Base-by-base conservation (phyloP, 1,140 invertebrate genomes). In the Mactra quadrangularis region DNA sequence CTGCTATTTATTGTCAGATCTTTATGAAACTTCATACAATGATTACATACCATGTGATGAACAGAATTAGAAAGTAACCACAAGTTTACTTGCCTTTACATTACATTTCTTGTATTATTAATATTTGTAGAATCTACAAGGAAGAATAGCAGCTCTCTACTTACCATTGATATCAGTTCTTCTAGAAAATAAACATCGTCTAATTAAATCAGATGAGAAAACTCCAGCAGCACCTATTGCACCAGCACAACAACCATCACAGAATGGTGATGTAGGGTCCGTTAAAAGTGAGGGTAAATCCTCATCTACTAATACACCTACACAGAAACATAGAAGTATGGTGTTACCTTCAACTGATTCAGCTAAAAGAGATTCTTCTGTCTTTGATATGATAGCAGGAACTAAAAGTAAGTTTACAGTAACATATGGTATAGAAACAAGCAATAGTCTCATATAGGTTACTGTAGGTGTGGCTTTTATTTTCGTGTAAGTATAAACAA, bases 111-210 rank as follows among this genome's bases (percentile, higher is more conserved):
- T n/a, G n/a, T n/a, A n/a, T 41, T 41, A 41, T 41, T 7, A 7
- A 41, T 41, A 41, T 41, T 70, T 72, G 53, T 84, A 96, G 95
- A 96, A 96, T 59, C 96, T 97, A 90, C 95, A 98, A 88, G 96
- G 96, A 9, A 94, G 98, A 72, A 97, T 99, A 75, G 96, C 97
- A 0, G 94, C 96, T 7, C 94, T 99, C 45, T 99, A 99, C 90
- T 95, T 98, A 53, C 98, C 98, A 0, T 96, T 97, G 94, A 94
- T 99, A 45, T 95, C 95, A 0, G 95, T 99, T 60, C 95, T 98
- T 1, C 93, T 98, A 86, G 97, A 98, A 84, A 97, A 97, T 93
- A 92, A 97, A 72, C 90, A 93, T 66, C 92, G 94, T 50, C 93
- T 97, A 0, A 85, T 89, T 15, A 85, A 87, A 55, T 78, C 76